phyloP scores from a whole-genome alignment of 2,113 vertebrate genomes.

The Oceanodroma tethys region DNA sequence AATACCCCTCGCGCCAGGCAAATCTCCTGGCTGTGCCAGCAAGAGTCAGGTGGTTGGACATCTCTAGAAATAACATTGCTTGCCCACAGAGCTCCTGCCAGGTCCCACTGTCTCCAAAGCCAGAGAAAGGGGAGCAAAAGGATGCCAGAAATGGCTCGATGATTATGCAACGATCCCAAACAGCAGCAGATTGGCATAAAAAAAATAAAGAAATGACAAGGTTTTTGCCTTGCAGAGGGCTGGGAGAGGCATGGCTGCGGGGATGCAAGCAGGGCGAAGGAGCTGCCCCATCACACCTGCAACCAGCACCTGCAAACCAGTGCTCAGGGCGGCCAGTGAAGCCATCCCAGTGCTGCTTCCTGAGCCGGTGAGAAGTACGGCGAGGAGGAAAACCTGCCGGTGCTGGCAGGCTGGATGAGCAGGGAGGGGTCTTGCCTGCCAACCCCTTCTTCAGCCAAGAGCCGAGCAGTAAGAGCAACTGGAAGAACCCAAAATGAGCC shows the following conservation, averaged over 20 bases:
- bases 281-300: neutral
- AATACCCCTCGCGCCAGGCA: neutral
- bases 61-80: neutral
- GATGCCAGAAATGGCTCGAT: neutral
- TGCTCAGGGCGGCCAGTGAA: rapidly evolving
- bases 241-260: neutral
- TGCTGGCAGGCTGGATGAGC: neutral
- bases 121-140: neutral
- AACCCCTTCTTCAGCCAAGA: neutral
- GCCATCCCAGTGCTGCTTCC: neutral
- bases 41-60: neutral
- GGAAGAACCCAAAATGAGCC: neutral
- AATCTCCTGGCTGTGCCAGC: neutral
- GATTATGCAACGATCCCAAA: neutral
- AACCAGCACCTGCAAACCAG: neutral
- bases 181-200: neutral
- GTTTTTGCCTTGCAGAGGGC: neutral
- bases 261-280: neutral
- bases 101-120: neutral
- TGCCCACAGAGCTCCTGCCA: neutral
- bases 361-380: rapidly evolving
- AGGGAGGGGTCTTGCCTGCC: neutral
- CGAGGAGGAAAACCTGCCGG: rapidly evolving
- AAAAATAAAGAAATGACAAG: rapidly evolving
- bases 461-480: rapidly evolving